Base-by-base conservation (phyloP, 1,140 invertebrate genomes). In the Drusus annulatus region DNA sequence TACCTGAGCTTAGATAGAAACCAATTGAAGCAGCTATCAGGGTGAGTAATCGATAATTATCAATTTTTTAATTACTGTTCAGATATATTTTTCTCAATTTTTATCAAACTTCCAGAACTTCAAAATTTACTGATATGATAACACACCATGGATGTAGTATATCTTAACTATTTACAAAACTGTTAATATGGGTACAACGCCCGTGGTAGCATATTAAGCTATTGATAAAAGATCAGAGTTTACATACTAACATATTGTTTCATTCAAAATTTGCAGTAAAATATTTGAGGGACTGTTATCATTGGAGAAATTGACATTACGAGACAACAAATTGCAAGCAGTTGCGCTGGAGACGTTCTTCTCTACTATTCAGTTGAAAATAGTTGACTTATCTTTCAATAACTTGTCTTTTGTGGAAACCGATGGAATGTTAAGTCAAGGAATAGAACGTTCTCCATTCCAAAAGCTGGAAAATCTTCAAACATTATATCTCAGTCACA, bases 401-500 rank as follows among this genome's bases (percentile, higher is more conserved):
- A 82, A 86, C 74, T 83, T 93, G n/a, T 86, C 87, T 45, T 88
- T 92, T 21, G 85, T 87, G 81, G 84, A 86, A 78, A 86, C 85
- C 15, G 28, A 50, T 28, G 68, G 52, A 51, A 15, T 78, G 65
- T 15, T 4, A 19, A 19, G 19, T 16, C 16, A 68, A 71, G 36
- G 69, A 54, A 25, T 71, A 63, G 13, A 45, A 13, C 36, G 36
- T 45, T 92, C 91, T 4, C 91, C 92, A 0, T 93, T 94, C 69
- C 83, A 87, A 16, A 75, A 86, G 13, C 89, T 91, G 4, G 80
- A 81, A 1, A 86, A 88, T 15, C 86, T 95, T 21, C 86, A 89
- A 80, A 86, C 90, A 71, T 87, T 94, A 5, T 90, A 93, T 84
- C 85, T 94, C 60, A 90, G 90, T 16, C 90, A 92, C 80, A 94